Base-by-base conservation (phyloP, 2,888 invertebrate genomes). In the Chloroclystis v-ata region DNA sequence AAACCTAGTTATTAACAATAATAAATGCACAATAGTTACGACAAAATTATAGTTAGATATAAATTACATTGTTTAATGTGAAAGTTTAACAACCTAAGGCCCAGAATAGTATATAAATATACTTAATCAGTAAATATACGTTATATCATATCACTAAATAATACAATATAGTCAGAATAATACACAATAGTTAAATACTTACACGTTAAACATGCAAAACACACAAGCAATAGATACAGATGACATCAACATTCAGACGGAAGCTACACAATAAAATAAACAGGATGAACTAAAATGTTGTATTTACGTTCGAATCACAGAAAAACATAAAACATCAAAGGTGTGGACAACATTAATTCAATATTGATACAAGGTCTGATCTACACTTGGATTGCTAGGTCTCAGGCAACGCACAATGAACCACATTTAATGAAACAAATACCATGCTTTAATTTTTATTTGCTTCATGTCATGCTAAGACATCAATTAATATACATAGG, bases 351-450 rank as follows among this genome's bases (percentile, higher is more conserved):
- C 58, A 48, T 58, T 32, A 59, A 53, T 46, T 48, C 47, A 49
- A 53, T 55, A 52, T 50, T 62, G 30, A 32, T 32, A 46, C 39
- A 50, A 56, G 67, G 70, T 71, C 70, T 70, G 70, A 63, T 85
- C 85, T 85, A 87, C 80, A 79, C 84, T 84, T 82, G 82, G 82
- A 76, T 43, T 65, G 63, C 76, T 75, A 80, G 72, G 74, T 69
- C 70, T 64, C 79, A 82, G 78, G 82, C 83, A 80, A 81, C 82
- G 80, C 76, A 78, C 78, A 75, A 69, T 78, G 74, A 65, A 56
- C 67, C 75, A 74, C 63, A 64, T 59, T 54, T 59, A 49, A 52
- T 59, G 47, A 63, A 50, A 63, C 56, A 63, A 47, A 59, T 41
- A 50, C 55, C 71, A 72, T 72, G 72, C 72, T 63, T 50, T 33